Evolutionary conservation across 1,140 invertebrate genomes (phyloP), one percentile per base, ranked within the genome.

Genomic region (Arctopsyche grandis): DNA sequence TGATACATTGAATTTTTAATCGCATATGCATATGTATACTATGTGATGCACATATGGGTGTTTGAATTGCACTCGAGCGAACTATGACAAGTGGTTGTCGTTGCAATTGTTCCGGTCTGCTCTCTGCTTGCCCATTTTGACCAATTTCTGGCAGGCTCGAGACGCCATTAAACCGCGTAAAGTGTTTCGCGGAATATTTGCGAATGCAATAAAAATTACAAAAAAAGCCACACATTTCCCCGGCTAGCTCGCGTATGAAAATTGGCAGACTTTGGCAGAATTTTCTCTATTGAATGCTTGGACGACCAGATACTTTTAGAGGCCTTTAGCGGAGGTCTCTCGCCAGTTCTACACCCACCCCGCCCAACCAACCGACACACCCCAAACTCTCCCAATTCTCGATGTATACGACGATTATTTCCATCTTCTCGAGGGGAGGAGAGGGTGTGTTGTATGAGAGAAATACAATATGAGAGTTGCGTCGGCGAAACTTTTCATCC

Each of bases 171-270:
- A 78, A 78, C 75, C 71, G 38, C 60, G 66, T 73, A 63, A 38
- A 78, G 70, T 70, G 48, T 69, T 73, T 44, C 78, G 78, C 78
- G 70, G 29, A 81, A 81, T 81, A 76, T 81, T 74, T 76, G 77
- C 77, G 73, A 60, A 79, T 26, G 70, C 70, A 80, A 80, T 81
- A 81, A 81, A 81, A 81, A 81, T 81, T 48, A 58, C 63, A 56
- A 78, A 48, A 81, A 78, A 70, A 78, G 46, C 10, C 56, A 21
- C 21, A 10, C 14, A 60, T 9, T 4, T 21, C 9, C 21, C 26
- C 63, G 22, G 9, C 9, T 14, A 5, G n/a, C 19, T 21, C 56
- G 29, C 29, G 24, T 66, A 66, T 69, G 76, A 78, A 78, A 81
- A 79, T 81, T 81, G 80, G 77, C 80, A 81, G 66, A 70, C 60